phyloP scores from a whole-genome alignment of 1,140 invertebrate species.

The Campoletis sonorensis region DNA sequence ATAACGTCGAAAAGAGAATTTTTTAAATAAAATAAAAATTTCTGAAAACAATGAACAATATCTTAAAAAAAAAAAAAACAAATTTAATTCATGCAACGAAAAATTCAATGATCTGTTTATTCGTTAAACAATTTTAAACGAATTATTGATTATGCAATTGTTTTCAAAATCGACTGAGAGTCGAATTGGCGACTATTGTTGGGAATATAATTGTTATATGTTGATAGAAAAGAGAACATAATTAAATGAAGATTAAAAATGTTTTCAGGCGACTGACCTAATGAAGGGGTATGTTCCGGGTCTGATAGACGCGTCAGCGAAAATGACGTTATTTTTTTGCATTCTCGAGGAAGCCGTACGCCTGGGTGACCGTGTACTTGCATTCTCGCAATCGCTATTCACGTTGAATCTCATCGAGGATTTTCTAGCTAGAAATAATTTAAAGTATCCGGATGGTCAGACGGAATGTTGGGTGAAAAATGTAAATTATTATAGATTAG shows the following conservation, averaged over 20 bases:
- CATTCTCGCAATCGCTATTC: conserved; percentile 97
- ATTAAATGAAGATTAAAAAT: conserved; percentile 30
- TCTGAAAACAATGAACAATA: too few relatives aligned
- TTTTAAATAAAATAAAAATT: too few relatives aligned
- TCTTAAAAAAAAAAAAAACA: too few relatives aligned
- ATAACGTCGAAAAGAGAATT: too few relatives aligned
- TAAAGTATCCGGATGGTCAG: conserved; percentile 81
- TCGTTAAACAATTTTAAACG: neutral
- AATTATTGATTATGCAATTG: too few relatives aligned
- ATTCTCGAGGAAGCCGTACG: conserved; percentile 93
- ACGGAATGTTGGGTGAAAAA: conserved; percentile 90
- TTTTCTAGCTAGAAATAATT: conserved; percentile 88
- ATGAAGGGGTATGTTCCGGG: conserved; percentile 93
- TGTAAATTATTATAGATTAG: conserved; percentile 93
- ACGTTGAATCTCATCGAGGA: conserved; percentile 98
- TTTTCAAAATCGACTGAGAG: too few relatives aligned
- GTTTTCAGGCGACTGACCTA: conserved; percentile 85
- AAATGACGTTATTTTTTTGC: conserved; percentile 96
- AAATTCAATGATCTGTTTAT: too few relatives aligned
- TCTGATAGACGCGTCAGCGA: conserved; percentile 94
- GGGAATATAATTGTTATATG: too few relatives aligned
- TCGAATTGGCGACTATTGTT: too few relatives aligned
- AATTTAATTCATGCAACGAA: neutral
- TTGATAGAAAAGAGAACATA: conserved; percentile 15
- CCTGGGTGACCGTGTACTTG: conserved; percentile 92